phyloP scores from a whole-genome alignment of 2,797 vertebrate genomes.

The Poeciliopsis paucimaculata region DNA sequence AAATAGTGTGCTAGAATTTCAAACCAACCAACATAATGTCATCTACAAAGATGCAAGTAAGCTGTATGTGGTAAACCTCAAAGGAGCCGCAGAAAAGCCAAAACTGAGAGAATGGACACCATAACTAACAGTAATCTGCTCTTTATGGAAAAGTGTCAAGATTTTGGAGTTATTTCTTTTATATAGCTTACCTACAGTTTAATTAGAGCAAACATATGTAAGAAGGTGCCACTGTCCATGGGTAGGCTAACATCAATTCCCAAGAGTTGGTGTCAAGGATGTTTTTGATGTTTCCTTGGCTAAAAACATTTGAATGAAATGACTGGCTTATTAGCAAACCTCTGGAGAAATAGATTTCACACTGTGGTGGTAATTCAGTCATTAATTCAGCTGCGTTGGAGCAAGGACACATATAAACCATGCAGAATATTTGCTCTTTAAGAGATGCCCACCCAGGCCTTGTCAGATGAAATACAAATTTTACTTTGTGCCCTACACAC shows the following conservation, averaged over 20 bases:
- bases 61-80: not conserved
- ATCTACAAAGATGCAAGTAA: not conserved
- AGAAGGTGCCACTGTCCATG: not conserved
- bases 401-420: not conserved
- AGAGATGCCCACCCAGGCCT: not conserved
- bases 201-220: not conserved
- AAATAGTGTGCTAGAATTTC: not conserved
- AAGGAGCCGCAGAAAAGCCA: not conserved
- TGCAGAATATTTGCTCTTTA: not conserved
- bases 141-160: not conserved
- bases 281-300: not conserved
- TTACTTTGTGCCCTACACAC: not conserved
- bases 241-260: not conserved
- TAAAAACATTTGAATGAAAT: not conserved
- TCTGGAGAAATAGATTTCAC: not conserved
- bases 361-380: not conserved
- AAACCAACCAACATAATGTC: not conserved
- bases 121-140: not conserved
- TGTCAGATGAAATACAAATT: not conserved
- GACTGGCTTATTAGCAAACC: not conserved
- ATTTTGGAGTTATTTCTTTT: not conserved
- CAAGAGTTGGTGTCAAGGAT: not conserved
- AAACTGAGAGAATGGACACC: not conserved
- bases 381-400: not conserved
- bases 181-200: not conserved